Evolutionary conservation across 2,888 invertebrate species (phyloP), one percentile per base, ranked within the genome.

Genomic region (Hedya salicella): DNA sequence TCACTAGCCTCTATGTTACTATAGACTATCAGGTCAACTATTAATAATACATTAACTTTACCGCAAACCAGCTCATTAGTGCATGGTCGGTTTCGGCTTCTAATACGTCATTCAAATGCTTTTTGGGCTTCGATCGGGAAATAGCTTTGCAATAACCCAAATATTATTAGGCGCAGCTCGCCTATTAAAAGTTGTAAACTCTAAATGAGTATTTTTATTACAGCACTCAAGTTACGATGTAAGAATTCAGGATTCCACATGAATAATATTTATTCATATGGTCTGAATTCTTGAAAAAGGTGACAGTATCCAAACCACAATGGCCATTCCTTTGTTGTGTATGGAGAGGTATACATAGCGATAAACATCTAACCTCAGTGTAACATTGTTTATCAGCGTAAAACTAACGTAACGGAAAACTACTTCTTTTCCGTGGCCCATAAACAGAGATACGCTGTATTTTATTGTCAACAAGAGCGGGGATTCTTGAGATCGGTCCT

Each of bases 181-280:
- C 76, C 71, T 75, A 71, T 78, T 78, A 75, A 77, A 78, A 80
- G 82, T 75, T 74, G 71, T 77, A 76, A 82, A 82, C 78, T 79
- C 71, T 73, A 75, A 81, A 78, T 75, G 77, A 78, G 77, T 75
- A 69, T 78, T 79, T 83, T 83, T 83, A 82, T 78, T 81, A 75
- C 78, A 75, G 75, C 72, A 76, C 76, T 75, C 52, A 60, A 60
- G 65, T 77, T 76, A 73, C 75, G 71, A 69, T 70, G 75, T 67
- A 73, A 73, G 71, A 76, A 74, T 76, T 73, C 74, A 74, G 78
- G 75, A 78, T 73, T 77, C 78, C 76, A 70, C 73, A 71, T 62
- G 25, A 56, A 59, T 36, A 19, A 42, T 25, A 25, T 25, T 53
- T 4, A 30, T 54, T 44, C 1, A 36, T 36, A 19, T 25, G 42